phyloP scores from a whole-genome alignment of 2,797 vertebrate genomes.

The Chrysocyon brachyurus region DNA sequence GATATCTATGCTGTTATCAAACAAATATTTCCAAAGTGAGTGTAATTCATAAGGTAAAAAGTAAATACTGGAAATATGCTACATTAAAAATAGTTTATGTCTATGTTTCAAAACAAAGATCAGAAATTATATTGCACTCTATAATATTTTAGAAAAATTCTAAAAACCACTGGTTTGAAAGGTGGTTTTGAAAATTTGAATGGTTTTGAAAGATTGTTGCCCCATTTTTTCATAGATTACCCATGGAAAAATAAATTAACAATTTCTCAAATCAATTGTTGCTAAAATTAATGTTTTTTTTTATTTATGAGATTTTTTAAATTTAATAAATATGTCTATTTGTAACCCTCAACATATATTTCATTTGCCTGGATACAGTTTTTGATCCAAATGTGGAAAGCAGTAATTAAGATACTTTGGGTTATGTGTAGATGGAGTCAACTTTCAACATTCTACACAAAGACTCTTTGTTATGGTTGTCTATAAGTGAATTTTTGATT shows the following conservation, averaged over 20 bases:
- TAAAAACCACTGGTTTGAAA: not conserved
- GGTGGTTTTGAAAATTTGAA: no score
- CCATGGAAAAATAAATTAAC: not conserved
- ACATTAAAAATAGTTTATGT: not conserved
- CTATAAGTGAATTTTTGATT: not conserved
- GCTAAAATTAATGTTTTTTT: not conserved
- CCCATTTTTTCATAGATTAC: not conserved
- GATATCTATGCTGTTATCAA: not conserved
- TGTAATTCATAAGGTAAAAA: not conserved
- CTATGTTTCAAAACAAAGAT: not conserved
- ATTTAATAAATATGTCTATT: conserved; percentile 22
- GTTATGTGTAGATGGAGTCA: not conserved
- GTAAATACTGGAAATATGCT: not conserved
- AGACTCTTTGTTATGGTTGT: not conserved
- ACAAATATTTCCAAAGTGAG: not conserved
- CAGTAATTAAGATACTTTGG: not conserved
- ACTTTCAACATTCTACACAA: not conserved
- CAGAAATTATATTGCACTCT: not conserved
- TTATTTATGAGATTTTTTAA: not conserved
- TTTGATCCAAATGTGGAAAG: not conserved
- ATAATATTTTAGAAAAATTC: not conserved
- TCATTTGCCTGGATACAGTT: not conserved
- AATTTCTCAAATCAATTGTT: not conserved
- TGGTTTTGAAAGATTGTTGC: not conserved
- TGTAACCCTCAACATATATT: not conserved